A percentile compares a stretch with the other conserved stretches of the same genome.
Evolutionary conservation across 2,797 vertebrate species (phyloP).

Genomic region (Eospalax fontanierii): DNA sequence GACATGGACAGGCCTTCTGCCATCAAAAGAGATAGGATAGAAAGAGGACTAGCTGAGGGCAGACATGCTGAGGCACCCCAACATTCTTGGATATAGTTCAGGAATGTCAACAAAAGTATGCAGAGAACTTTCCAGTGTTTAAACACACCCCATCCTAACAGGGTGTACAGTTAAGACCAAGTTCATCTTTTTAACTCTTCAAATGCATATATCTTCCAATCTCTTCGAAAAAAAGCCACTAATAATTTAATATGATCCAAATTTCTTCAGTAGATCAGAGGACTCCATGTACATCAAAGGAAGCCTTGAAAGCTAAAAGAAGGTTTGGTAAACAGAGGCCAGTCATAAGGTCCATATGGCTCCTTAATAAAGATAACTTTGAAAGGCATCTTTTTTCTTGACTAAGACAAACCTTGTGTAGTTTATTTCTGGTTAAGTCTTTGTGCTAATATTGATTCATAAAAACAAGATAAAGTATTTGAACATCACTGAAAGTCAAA

Average conservation of each 20-base stretch:
- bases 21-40: not conserved
- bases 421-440: not conserved
- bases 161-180: not conserved
- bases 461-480: not conserved
- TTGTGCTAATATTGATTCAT: not conserved
- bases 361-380: not conserved
- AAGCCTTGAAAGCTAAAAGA: not conserved
- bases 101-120: not conserved
- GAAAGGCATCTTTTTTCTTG: not conserved
- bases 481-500: conserved; percentile 11
- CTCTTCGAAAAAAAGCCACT: not conserved
- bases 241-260: not conserved
- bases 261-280: not conserved
- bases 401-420: not conserved
- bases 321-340: not conserved
- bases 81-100: not conserved
- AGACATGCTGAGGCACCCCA: not conserved
- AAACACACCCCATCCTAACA: not conserved
- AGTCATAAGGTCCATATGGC: too few species aligned
- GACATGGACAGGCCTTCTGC: not conserved
- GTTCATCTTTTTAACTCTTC: not conserved
- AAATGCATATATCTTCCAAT: not conserved
- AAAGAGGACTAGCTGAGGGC: not conserved
- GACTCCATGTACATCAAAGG: not conserved
- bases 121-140: not conserved